phyloP scores from a whole-genome alignment of 2,888 invertebrate genomes.

The Eristalinus aeneus region DNA sequence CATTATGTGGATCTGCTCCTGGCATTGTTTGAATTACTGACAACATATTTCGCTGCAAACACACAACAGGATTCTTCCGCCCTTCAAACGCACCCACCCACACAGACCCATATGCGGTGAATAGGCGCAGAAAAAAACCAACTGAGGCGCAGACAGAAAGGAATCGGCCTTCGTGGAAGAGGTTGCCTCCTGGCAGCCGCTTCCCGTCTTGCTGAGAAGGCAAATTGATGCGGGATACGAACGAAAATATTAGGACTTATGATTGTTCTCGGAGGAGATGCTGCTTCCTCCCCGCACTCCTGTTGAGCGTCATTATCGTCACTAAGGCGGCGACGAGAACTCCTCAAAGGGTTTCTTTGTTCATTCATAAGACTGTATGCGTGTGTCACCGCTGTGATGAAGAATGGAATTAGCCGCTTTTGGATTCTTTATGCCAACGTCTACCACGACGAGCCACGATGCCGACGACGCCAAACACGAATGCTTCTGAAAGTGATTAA shows the following conservation, averaged over 20 bases:
- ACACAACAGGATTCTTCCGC: slow-evolving; percentile 37
- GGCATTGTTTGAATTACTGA: slow-evolving; percentile 61
- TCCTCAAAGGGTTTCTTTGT: slow-evolving; percentile 45
- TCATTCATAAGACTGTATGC: neutral
- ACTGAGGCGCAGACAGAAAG: neutral
- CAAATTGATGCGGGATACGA: slow-evolving; percentile 30
- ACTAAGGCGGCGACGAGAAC: slow-evolving; percentile 29
- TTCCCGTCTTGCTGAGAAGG: slow-evolving; percentile 10
- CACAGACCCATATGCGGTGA: neutral
- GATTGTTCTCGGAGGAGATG: slow-evolving; percentile 50
- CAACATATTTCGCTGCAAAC: slow-evolving; percentile 44
- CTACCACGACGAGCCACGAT: neutral
- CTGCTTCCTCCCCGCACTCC: slow-evolving; percentile 18
- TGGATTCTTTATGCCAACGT: slow-evolving; percentile 16
- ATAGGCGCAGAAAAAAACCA: neutral
- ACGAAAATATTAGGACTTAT: slow-evolving; percentile 56
- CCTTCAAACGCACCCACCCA: neutral
- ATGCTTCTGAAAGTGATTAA: slow-evolving; percentile 55
- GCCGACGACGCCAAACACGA: neutral
- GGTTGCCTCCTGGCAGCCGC: neutral
- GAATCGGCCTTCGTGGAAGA: neutral
- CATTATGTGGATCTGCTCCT: slow-evolving; percentile 57
- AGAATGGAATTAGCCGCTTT: slow-evolving; percentile 37
- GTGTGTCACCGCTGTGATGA: neutral
- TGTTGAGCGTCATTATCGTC: slow-evolving; percentile 41